Conservation (phyloP, 37 sponge, comb jelly and placozoan species). For the Beroe ovata region DNA sequence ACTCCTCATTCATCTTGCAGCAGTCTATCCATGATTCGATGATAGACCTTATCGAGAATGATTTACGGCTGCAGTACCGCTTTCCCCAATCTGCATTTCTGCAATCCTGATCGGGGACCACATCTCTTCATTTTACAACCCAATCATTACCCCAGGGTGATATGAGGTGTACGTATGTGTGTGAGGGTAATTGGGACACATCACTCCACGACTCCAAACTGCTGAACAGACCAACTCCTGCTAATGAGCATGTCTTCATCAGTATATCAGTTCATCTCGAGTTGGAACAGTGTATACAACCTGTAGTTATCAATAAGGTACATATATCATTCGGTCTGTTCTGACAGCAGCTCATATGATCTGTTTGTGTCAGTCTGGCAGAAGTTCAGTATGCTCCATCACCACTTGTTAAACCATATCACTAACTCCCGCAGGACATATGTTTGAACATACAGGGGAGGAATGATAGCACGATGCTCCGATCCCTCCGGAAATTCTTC, state of each 20-base stretch:
- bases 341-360: not conserved
- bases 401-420: too few species aligned
- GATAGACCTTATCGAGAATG: too few species aligned
- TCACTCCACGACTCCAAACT: slow-evolving; percentile 88
- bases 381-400: too few species aligned
- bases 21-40: too few species aligned
- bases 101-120: too few species aligned
- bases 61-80: too few species aligned
- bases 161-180: slow-evolving; percentile 25
- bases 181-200: slow-evolving; percentile 95
- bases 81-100: too few species aligned
- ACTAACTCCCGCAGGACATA: not conserved
- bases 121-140: too few species aligned
- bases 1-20: too few species aligned
- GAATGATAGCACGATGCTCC: slow-evolving; percentile 60
- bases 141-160: slow-evolving; percentile 14
- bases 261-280: slow-evolving; percentile 87
- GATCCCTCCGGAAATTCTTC: slow-evolving; percentile 46
- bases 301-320: slow-evolving; percentile 63
- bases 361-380: too few species aligned
- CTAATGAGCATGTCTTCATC: slow-evolving; percentile 71
- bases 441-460: slow-evolving; percentile 33
- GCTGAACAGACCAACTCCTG: slow-evolving; percentile 80
- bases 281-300: slow-evolving; percentile 69
- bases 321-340: not conserved